phyloP scores from a whole-genome alignment of 35 echinoderm and acorn worm genomes.

The Stichopus chloronotus region DNA sequence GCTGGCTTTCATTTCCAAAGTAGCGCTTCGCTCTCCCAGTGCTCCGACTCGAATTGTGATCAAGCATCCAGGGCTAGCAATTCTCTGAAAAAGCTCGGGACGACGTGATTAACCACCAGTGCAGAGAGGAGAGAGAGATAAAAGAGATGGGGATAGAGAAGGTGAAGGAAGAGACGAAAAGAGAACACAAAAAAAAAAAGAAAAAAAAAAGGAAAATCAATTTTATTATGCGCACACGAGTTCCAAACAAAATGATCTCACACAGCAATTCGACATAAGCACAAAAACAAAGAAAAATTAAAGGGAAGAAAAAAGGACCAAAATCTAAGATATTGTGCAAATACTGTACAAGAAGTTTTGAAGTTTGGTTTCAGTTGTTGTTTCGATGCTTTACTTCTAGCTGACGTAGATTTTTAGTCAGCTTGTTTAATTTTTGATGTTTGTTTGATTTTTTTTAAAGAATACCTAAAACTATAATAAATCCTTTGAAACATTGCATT shows the following conservation, averaged over 20 bases:
- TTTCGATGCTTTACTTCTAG: no score
- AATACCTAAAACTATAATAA: no score
- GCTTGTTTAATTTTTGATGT: no score
- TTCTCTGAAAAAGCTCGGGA: background rate
- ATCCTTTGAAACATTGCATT: no score
- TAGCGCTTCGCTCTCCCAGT: background rate
- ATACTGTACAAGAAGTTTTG: no score
- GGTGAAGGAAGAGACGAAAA: background rate
- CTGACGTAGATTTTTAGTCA: no score
- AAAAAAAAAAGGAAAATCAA: background rate
- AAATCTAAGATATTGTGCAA: background rate
- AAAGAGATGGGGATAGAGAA: background rate
- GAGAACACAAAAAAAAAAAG: background rate
- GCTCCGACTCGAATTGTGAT: background rate
- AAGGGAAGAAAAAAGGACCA: background rate
- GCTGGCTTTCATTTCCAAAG: background rate
- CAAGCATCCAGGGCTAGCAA: background rate
- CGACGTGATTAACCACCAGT: background rate
- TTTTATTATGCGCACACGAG: background rate
- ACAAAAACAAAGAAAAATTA: background rate
- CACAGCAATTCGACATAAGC: no score
- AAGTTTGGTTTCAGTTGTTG: no score
- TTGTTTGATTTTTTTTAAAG: no score
- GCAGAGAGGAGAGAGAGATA: background rate
- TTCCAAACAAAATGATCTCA: background rate